These are phyloP conservation scores for Orthosia cruda DNA, from an alignment of 2,888 invertebrate species.

Conservation along the genomic window DNA sequence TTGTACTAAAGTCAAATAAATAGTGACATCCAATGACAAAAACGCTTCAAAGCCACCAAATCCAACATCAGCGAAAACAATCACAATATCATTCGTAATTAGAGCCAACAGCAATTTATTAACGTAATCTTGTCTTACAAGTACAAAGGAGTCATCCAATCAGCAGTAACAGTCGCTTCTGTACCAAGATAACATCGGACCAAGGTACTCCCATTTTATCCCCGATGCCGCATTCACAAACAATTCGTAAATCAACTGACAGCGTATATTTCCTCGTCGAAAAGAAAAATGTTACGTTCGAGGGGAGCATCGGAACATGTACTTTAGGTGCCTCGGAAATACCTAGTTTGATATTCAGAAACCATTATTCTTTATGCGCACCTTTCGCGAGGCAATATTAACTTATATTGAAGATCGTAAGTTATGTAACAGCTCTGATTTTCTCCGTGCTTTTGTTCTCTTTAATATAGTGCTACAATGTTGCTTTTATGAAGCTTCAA, in stretches of 20 bases:
- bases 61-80: conserved; percentile 27
- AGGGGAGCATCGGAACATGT: conserved; percentile 70
- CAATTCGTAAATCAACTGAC: conserved; percentile 66
- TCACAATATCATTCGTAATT: conserved; percentile 55
- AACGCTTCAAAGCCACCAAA: background rate
- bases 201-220: conserved; percentile 45
- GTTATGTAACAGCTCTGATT: conserved; percentile 56
- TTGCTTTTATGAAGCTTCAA: conserved; percentile 45
- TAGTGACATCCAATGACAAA: background rate
- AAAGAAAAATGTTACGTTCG: conserved; percentile 77
- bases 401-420: conserved; percentile 70
- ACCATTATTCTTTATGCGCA: conserved; percentile 72
- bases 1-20: background rate
- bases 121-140: conserved; percentile 46
- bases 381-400: conserved; percentile 69
- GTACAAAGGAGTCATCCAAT: conserved; percentile 59
- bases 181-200: conserved; percentile 54
- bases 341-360: conserved; percentile 75
- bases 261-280: conserved; percentile 68
- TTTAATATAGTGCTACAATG: conserved; percentile 52
- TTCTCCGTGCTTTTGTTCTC: conserved; percentile 36
- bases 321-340: conserved; percentile 64
- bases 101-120: conserved; percentile 52
- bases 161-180: conserved; percentile 48
- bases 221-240: conserved; percentile 68